Conservation (phyloP, 1,140 invertebrate genomes). For the Oryzaephilus surinamensis region DNA sequence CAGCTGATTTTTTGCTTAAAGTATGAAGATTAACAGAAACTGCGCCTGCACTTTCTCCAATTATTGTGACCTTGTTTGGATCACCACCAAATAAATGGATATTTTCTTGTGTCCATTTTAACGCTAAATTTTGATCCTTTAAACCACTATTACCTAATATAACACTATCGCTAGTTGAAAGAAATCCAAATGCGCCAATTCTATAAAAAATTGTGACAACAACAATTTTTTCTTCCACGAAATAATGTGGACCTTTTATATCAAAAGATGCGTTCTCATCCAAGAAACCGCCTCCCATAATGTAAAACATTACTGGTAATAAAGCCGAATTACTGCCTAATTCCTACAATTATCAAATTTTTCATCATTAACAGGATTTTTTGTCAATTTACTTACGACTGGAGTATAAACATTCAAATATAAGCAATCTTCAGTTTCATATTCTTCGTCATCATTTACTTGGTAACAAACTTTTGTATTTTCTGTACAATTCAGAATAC, state of each 20-base stretch:
- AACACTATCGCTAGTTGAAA: conserved; percentile 10
- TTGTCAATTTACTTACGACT: background rate
- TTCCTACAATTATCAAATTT: background rate
- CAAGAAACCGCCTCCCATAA: conserved; percentile 48
- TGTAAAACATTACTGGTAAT: conserved; percentile 41
- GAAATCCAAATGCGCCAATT: conserved; percentile 34
- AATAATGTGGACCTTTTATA: conserved; percentile 37
- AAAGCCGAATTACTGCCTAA: background rate
- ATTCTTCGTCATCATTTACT: too few relatives aligned
- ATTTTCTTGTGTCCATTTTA: too few relatives aligned
- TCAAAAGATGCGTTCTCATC: conserved; percentile 34
- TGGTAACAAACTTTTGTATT: too few relatives aligned
- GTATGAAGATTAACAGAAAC: conserved; percentile 42
- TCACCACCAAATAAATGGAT: too few relatives aligned
- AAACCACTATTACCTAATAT: conserved; percentile 42
- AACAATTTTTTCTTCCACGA: conserved; percentile 48
- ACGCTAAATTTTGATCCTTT: too few relatives aligned
- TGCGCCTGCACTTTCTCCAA: conserved; percentile 45
- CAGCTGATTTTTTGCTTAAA: too few relatives aligned
- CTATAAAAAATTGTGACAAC: conserved; percentile 46
- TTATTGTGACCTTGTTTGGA: too few relatives aligned
- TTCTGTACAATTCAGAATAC: too few relatives aligned
- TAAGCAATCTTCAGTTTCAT: too few relatives aligned
- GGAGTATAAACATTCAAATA: conserved; percentile 3
- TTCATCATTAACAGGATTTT: background rate